Conservation (phyloP, 2,888 invertebrate genomes). For the Seira musarum region DNA sequence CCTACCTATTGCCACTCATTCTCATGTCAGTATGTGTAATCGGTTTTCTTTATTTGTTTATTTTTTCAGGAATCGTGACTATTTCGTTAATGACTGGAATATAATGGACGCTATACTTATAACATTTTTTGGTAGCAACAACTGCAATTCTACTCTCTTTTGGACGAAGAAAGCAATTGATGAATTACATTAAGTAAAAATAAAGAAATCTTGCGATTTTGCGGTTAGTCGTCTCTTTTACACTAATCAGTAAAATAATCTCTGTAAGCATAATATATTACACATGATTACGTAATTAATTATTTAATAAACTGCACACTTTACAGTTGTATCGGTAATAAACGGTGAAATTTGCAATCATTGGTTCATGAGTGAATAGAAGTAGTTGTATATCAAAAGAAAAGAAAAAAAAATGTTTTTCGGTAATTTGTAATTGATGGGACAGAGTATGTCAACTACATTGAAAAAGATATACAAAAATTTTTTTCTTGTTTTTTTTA, state of each 20-base stretch:
- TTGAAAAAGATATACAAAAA: background rate
- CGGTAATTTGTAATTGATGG: background rate
- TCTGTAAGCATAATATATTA: no score
- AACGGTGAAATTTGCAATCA: background rate
- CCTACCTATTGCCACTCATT: no score
- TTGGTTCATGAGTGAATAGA: background rate
- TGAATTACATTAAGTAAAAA: background rate
- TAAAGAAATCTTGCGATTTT: background rate
- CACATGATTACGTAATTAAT: no score
- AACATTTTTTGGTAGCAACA: constrained; percentile 12
- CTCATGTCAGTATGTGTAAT: background rate
- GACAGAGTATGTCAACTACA: background rate
- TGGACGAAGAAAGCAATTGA: constrained; percentile 13
- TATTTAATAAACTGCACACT: no score
- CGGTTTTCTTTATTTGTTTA: constrained; percentile 16
- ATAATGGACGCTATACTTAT: constrained; percentile 18
- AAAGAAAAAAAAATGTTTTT: background rate
- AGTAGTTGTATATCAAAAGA: background rate
- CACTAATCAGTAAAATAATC: no score
- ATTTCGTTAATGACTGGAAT: constrained; percentile 55
- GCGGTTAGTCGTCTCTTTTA: background rate
- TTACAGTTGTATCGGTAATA: background rate
- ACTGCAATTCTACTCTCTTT: background rate
- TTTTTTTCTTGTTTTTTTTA: background rate
- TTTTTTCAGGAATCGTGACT: constrained; percentile 52